These are phyloP conservation scores for Onychomys leucogaster DNA, from an alignment of 2,797 vertebrate genomes.

Conservation along the genomic window DNA sequence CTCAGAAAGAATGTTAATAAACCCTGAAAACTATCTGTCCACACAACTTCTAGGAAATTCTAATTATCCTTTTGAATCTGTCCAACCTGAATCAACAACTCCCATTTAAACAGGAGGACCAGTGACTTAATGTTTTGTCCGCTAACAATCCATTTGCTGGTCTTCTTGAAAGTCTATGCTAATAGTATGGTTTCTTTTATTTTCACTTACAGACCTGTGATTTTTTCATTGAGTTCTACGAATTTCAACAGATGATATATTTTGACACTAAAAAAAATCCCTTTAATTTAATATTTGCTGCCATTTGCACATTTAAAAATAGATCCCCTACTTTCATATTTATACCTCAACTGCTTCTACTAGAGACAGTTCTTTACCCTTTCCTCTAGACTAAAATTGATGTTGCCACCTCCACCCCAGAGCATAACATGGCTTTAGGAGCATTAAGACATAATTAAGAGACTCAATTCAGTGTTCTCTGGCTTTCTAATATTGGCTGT, in stretches of 20 bases:
- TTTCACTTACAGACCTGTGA: conserved; percentile 10
- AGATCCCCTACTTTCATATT: conserved; percentile 47
- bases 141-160: neutral
- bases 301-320: conserved; percentile 70
- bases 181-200: neutral
- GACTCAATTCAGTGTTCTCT: conserved; percentile 71
- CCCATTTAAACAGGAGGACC: neutral
- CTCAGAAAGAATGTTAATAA: conserved; percentile 57
- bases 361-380: conserved; percentile 8
- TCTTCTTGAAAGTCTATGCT: conserved; percentile 35
- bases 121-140: neutral
- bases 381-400: conserved; percentile 75
- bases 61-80: conserved; percentile 57
- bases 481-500: conserved; percentile 61
- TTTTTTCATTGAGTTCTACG: conserved; percentile 39
- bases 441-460: conserved; percentile 82
- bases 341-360: conserved; percentile 30
- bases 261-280: conserved; percentile 45
- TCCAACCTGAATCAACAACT: conserved; percentile 27
- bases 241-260: conserved; percentile 54
- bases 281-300: conserved; percentile 66
- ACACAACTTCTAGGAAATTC: conserved; percentile 5
- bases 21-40: neutral
- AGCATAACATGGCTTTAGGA: conserved; percentile 63
- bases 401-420: conserved; percentile 68